Evolutionary conservation across 1,140 invertebrate species (phyloP), one percentile per base, ranked within the genome.

Genomic region (Drosophila pectinifera): DNA sequence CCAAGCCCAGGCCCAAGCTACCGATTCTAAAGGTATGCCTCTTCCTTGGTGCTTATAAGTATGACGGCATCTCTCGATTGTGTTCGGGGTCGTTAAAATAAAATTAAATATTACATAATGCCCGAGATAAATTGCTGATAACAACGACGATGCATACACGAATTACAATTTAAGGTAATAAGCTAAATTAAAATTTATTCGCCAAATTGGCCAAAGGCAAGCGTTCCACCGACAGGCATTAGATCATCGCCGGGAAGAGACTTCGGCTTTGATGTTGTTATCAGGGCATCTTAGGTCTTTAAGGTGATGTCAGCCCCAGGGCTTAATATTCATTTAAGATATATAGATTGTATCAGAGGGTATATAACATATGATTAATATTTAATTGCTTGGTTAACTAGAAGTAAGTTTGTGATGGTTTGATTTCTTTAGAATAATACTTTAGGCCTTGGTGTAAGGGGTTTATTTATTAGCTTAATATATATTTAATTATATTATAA

Each of bases 51-150:
- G 45, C 24, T 42, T 38, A 43, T 39, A 49, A 43, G 70, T 59
- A 73, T 72, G 67, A 73, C 69, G 69, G 67, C 69, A 72, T 73
- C 24, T 22, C 48, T 26, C 36, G 57, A 68, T 46, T 48, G 63
- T 58, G 31, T 64, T n/a, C 14, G 11, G 36, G 22, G 43, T 53
- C 45, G 46, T 61, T 16, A 45, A 72, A 51, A 38, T 38, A 72
- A 20, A 69, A 57, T 57, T 69, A 69, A 69, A 70, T 70, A 70
- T 70, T 70, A 70, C 49, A 70, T 48, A 69, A 70, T 68, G 36
- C 26, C n/a, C 13, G 26, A 48, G 64, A 70, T 70, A 31, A 69
- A 70, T 70, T 57, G 67, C 67, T 69, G 49, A 69, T 70, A 57
- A 57, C 38, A 65, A 26, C 14, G 20, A 16, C 13, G 58, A n/a